These are phyloP conservation scores for Dicrostonyx torquatus DNA, from an alignment of 2,797 vertebrate species.

Conservation along the genomic window DNA sequence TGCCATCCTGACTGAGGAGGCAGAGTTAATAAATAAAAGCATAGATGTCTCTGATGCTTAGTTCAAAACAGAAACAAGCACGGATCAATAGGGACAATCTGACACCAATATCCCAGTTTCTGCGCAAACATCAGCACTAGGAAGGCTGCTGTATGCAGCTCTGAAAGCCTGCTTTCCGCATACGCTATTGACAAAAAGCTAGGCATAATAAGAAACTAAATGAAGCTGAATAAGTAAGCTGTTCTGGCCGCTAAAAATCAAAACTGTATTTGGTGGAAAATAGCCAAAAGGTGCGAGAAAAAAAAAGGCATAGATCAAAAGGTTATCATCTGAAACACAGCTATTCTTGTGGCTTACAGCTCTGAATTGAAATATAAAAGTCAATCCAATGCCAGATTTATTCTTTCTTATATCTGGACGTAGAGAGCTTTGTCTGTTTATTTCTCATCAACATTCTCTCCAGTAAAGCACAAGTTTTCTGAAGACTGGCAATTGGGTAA, in stretches of 20 bases:
- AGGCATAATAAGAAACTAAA: conserved; percentile 84
- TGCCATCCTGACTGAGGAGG: background rate
- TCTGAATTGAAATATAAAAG: conserved; percentile 49
- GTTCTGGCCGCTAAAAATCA: conserved; percentile 63
- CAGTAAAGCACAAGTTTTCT: background rate
- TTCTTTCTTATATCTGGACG: conserved; percentile 4
- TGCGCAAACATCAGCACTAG: conserved; percentile 74
- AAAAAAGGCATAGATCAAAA: conserved; percentile 51
- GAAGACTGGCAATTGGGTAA: background rate
- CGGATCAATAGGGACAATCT: conserved; percentile 79
- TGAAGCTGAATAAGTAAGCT: conserved; percentile 85
- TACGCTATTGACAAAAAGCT: conserved; percentile 81
- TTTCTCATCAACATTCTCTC: background rate
- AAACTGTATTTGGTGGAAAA: conserved; percentile 74
- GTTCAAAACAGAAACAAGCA: conserved; percentile 80
- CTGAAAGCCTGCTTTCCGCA: conserved; percentile 79
- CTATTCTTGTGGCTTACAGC: conserved; percentile 22
- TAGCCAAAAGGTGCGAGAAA: conserved; percentile 52
- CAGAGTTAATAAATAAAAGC: conserved; percentile 51
- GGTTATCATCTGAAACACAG: background rate
- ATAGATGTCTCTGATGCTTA: conserved; percentile 37
- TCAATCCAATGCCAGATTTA: background rate
- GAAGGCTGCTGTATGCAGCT: conserved; percentile 66
- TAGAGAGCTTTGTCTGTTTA: background rate
- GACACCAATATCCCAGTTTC: conserved; percentile 82